These are phyloP conservation scores for Alcis repandata DNA, from an alignment of 2,888 invertebrate genomes.

Conservation along the genomic window DNA sequence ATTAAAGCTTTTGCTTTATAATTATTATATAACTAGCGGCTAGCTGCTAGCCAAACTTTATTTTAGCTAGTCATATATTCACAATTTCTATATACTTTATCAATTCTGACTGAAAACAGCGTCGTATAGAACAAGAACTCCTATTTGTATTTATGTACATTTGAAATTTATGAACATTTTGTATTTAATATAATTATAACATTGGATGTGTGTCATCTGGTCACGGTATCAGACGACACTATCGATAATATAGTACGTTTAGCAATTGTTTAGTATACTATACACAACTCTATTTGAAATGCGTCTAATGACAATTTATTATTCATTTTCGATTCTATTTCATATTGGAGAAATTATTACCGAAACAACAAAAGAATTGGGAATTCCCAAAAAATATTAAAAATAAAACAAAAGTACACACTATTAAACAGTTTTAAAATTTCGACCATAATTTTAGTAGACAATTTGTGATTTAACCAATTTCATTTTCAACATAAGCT, in stretches of 20 bases:
- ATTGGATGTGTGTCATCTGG: background rate
- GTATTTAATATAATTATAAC: background rate
- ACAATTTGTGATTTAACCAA: too few species aligned
- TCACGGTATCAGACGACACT: background rate
- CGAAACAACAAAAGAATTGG: too few species aligned
- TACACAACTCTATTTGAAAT: background rate
- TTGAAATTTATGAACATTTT: background rate
- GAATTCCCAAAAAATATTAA: too few species aligned
- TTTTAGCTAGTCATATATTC: conserved; percentile 13
- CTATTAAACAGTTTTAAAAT: too few species aligned
- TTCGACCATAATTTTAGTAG: too few species aligned
- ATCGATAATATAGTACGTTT: background rate
- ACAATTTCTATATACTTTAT: conserved; percentile 5
- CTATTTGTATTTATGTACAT: conserved; percentile 7
- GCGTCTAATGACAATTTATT: too few species aligned
- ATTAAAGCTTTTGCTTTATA: conserved; percentile 53
- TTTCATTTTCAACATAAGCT: too few species aligned
- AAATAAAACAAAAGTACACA: too few species aligned
- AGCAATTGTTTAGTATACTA: background rate
- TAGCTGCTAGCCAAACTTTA: conserved; percentile 11
- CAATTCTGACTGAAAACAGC: conserved; percentile 10
- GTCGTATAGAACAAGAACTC: background rate
- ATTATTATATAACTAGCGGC: conserved; percentile 11
- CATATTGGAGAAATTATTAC: too few species aligned
- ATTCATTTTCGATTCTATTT: too few species aligned